These are phyloP conservation scores for Eilema sororculum DNA, from an alignment of 2,888 invertebrate genomes.

Conservation along the genomic window DNA sequence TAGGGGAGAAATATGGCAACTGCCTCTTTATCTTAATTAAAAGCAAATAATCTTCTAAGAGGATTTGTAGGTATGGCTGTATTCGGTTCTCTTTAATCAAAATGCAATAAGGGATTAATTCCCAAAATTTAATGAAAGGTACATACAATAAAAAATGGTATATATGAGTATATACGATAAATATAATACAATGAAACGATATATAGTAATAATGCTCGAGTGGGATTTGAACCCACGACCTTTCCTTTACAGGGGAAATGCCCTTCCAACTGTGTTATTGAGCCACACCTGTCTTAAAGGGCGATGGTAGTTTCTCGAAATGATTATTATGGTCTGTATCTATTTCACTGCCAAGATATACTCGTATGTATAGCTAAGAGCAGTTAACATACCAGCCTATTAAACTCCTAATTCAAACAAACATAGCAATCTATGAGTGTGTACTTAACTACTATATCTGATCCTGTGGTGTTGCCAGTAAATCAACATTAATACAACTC, in stretches of 20 bases:
- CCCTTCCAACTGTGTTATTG: no score
- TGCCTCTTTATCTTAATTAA: constrained; percentile 19
- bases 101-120: neutral
- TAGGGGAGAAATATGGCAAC: constrained; percentile 18
- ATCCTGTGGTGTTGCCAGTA: neutral
- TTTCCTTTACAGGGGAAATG: no score
- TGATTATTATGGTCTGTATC: no score
- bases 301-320: no score
- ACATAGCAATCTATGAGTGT: neutral
- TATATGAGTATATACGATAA: no score
- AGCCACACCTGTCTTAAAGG: no score
- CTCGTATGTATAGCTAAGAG: neutral
- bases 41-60: constrained; percentile 20
- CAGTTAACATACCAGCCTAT: neutral
- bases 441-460: constrained; percentile 2
- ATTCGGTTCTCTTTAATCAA: neutral
- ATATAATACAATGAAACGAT: no score
- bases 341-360: neutral
- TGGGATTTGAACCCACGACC: no score
- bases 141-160: no score
- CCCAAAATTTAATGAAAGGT: neutral
- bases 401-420: neutral
- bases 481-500: neutral
- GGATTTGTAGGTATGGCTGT: constrained; percentile 9
- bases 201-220: no score